A percentile compares a stretch with the other conserved stretches of the same genome.
Evolutionary conservation across 2,113 vertebrate genomes (phyloP).

Genomic region (Leptodactylus fuscus): DNA sequence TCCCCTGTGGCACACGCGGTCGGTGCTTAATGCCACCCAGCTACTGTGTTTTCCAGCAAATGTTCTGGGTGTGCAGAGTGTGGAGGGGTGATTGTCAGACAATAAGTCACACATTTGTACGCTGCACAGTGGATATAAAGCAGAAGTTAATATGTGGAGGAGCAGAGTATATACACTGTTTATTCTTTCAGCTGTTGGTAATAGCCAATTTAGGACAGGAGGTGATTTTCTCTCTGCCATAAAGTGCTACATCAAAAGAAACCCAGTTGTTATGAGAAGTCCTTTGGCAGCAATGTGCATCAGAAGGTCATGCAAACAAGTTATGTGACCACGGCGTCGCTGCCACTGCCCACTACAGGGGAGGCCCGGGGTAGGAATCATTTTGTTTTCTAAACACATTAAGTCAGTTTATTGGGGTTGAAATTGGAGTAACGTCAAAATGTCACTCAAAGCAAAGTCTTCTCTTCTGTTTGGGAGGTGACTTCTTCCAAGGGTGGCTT

Average conservation of each 20-base stretch:
- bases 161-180: constrained; percentile 52
- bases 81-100: constrained; percentile 46
- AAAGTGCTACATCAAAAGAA: constrained; percentile 59
- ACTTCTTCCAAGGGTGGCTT: not conserved
- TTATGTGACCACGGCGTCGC: constrained; percentile 31
- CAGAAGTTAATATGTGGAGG: constrained; percentile 44
- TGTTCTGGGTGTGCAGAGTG: constrained; percentile 43
- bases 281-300: constrained; percentile 56
- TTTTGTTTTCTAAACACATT: constrained; percentile 23
- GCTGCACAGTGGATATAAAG: constrained; percentile 25
- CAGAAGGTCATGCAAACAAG: constrained; percentile 60
- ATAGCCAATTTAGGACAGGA: constrained; percentile 61
- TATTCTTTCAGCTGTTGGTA: constrained; percentile 60
- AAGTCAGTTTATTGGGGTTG: constrained; percentile 20
- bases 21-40: constrained; percentile 29
- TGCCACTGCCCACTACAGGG: constrained; percentile 31
- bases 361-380: constrained; percentile 6
- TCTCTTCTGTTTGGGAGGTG: not conserved
- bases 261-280: constrained; percentile 54
- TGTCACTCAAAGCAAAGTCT: constrained; percentile 24
- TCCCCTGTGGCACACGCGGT: constrained; percentile 1
- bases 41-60: constrained; percentile 21
- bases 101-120: constrained; percentile 44
- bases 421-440: constrained; percentile 35
- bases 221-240: constrained; percentile 60